Evolutionary conservation across 2,888 invertebrate species (phyloP).

Genomic region (Lasiommata megera): DNA sequence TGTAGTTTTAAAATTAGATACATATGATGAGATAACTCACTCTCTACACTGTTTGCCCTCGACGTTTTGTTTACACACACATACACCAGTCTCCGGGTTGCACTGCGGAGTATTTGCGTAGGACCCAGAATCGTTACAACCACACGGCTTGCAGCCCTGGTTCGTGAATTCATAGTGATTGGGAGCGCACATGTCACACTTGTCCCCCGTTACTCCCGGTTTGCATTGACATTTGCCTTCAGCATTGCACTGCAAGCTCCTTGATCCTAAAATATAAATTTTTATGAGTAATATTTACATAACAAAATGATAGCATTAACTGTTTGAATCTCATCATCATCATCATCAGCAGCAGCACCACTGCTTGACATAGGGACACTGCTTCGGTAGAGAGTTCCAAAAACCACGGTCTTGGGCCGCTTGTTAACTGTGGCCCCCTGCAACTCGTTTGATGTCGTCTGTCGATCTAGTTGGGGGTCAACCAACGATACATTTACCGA

Average conservation of each 20-base stretch:
- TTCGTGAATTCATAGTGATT: constrained; percentile 95
- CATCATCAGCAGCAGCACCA: too few relatives aligned
- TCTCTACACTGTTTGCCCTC: constrained; percentile 96
- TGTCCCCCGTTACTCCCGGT: constrained; percentile 96
- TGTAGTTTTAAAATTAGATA: background rate
- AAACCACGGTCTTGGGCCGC: too few relatives aligned
- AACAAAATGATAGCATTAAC: too few relatives aligned
- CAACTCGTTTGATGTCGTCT: too few relatives aligned
- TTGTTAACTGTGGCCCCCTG: too few relatives aligned
- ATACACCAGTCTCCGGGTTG: constrained; percentile 89
- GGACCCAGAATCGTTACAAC: constrained; percentile 93
- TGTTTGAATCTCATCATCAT: too few relatives aligned
- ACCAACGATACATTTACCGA: too few relatives aligned
- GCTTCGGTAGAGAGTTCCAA: too few relatives aligned
- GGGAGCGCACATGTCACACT: constrained; percentile 91
- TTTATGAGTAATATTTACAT: background rate
- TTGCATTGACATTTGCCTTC: constrained; percentile 97
- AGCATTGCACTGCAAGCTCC: constrained; percentile 93
- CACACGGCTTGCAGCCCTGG: constrained; percentile 96
- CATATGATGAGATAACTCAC: constrained; percentile 64
- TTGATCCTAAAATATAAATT: constrained; percentile 83
- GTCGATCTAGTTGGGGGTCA: too few relatives aligned
- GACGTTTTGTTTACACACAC: constrained; percentile 94
- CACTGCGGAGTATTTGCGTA: constrained; percentile 90
- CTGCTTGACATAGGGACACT: too few relatives aligned